Base-by-base conservation (phyloP, 2,113 vertebrate genomes). In the Porphyrio hochstetteri region DNA sequence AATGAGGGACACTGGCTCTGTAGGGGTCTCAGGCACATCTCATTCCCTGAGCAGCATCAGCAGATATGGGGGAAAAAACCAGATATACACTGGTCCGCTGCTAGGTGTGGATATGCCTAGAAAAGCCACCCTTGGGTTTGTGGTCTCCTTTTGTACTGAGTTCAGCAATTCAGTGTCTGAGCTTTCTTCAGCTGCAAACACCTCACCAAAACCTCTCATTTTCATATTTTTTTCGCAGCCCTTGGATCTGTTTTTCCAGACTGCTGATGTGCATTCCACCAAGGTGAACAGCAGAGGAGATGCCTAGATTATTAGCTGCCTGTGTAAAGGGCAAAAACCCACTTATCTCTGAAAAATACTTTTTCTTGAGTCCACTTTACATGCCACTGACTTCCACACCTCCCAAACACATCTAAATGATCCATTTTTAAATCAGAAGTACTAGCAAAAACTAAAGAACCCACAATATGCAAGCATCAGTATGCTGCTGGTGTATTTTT, bases 241-340 rank as follows among this genome's bases (percentile, higher is more conserved):
- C 70, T 48, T 33, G 50, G 40, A 69, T 42, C 23, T 11, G 16
- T 35, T 70, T 78, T 44, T 24, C 59, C 59, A 72, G 20, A 10
- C 67, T 42, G 38, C 0, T 59, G 17, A 9, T 2, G 13, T 19
- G 16, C 13, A 17, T 50, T 79, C n/a, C 0, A 0, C 2, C 19
- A 7, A 15, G 38, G 42, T 4, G 7, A 64, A 40, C 13, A 33
- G 36, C 15, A 29, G 38, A 76, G 29, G 21, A 31, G 82, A 18
- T 0, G 10, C n/a, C 5, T 27, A 19, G 6, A 48, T 56, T 21
- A 31, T 59, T 12, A 76, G 15, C 3, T 56, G 28, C 18, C 42
- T 28, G 4, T 35, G 33, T 50, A 4, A 60, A 68, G 31, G 56
- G 53, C 75, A 90, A 83, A 52, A 50, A 75, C 31, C 6, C 33